Percentiles rank a stretch among this genome's conserved stretches.
Conservation (phyloP, 1,140 invertebrate species). For the Orius insidiosus region DNA sequence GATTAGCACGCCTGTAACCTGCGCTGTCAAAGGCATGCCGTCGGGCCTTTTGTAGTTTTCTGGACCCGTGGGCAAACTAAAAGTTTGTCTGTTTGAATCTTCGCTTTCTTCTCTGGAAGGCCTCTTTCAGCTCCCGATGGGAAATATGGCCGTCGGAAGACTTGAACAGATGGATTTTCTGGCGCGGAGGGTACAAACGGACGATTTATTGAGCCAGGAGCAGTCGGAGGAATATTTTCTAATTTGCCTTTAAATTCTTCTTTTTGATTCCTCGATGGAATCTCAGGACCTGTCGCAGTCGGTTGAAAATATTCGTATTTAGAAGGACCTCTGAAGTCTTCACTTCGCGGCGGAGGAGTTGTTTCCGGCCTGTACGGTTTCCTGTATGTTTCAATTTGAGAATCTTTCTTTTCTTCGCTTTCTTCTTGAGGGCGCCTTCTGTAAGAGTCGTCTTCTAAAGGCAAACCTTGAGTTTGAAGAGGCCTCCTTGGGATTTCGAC, state of each 20-base stretch:
- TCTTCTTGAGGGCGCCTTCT: background rate
- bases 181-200: too few relatives aligned
- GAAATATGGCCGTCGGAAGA: background rate
- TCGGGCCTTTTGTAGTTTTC: conserved; percentile 2
- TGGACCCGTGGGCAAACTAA: background rate
- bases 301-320: background rate
- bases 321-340: conserved; percentile 8
- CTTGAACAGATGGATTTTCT: background rate
- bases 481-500: background rate
- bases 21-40: background rate
- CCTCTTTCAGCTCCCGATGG: background rate
- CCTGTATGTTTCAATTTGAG: background rate
- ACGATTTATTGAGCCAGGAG: background rate
- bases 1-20: background rate
- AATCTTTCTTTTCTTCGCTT: background rate
- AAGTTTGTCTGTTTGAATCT: background rate
- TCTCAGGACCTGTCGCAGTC: conserved; percentile 3
- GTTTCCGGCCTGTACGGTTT: background rate
- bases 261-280: background rate
- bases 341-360: background rate
- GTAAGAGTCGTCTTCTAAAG: background rate
- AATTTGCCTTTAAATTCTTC: conserved; percentile 1
- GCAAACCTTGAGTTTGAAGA: background rate
- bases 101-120: background rate
- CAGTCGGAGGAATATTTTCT: background rate